Conservation (phyloP, 2,797 vertebrate species). For the Hydrophis major region DNA sequence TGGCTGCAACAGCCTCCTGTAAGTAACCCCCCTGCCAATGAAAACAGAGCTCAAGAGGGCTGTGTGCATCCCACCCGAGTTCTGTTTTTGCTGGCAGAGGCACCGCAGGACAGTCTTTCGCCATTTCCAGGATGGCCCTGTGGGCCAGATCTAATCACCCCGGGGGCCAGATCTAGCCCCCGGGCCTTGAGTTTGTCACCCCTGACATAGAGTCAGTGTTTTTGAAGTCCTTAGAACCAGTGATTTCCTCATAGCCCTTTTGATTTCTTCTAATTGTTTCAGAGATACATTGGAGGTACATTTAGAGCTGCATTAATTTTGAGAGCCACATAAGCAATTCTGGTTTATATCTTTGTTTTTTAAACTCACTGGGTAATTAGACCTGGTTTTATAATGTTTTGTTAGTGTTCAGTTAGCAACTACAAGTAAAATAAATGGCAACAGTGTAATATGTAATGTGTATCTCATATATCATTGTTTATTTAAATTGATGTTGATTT, state of each 20-base stretch:
- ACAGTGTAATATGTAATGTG: background rate
- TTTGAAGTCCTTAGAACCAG: background rate
- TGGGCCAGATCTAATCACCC: too few relatives aligned
- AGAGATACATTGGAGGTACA: background rate
- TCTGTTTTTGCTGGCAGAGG: too few relatives aligned
- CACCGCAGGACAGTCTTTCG: too few relatives aligned
- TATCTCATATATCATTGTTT: background rate
- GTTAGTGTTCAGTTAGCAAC: background rate
- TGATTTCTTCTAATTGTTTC: background rate
- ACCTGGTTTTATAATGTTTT: background rate
- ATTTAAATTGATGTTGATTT: background rate
- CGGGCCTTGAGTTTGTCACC: too few relatives aligned
- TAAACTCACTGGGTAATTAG: background rate
- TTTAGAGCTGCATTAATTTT: background rate
- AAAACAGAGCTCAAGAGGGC: too few relatives aligned
- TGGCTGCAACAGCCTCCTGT: too few relatives aligned
- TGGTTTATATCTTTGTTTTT: background rate
- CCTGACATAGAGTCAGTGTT: background rate
- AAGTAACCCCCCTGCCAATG: too few relatives aligned
- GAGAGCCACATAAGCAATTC: background rate
- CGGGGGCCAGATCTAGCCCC: too few relatives aligned
- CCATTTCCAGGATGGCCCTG: too few relatives aligned
- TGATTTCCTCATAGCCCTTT: background rate
- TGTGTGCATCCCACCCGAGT: too few relatives aligned
- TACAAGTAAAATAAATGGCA: background rate